phyloP scores from a whole-genome alignment of 1,140 invertebrate species.

The Berghia stephanieae region DNA sequence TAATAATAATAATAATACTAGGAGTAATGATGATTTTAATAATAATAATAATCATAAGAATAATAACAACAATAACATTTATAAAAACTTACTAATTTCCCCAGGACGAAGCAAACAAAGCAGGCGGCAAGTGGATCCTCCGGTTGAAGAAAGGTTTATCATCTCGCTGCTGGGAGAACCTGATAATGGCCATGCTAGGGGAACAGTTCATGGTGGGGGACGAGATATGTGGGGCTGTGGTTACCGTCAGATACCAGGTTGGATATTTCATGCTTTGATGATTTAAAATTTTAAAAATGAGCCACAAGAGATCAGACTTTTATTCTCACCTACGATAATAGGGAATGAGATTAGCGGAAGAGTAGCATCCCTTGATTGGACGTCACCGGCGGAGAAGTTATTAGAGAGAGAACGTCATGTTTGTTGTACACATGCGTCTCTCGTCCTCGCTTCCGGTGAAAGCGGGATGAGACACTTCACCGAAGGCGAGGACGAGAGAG shows the following conservation, averaged over 20 bases:
- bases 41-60: not conserved
- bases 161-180: slow-evolving; percentile 97
- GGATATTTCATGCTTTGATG: slow-evolving; percentile 26
- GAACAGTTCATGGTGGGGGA: slow-evolving; percentile 99
- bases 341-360: too few relatives aligned
- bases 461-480: too few relatives aligned
- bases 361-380: too few relatives aligned
- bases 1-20: too few relatives aligned
- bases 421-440: too few relatives aligned
- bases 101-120: slow-evolving; percentile 90
- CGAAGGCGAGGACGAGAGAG: too few relatives aligned
- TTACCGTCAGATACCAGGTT: slow-evolving; percentile 92
- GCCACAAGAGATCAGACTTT: not conserved
- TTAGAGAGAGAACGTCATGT: too few relatives aligned
- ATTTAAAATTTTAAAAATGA: not conserved
- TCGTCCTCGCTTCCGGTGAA: too few relatives aligned
- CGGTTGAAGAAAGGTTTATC: slow-evolving; percentile 93
- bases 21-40: too few relatives aligned
- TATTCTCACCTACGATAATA: too few relatives aligned
- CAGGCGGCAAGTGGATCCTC: slow-evolving; percentile 97
- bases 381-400: too few relatives aligned
- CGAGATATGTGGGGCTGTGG: slow-evolving; percentile 97
- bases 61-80: not conserved
- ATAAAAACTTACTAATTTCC: too few relatives aligned
- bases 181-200: slow-evolving; percentile 90